A percentile compares a stretch with the other conserved stretches of the same genome.
Conservation (phyloP, 2,797 vertebrate species). For the Sebastes reedi region DNA sequence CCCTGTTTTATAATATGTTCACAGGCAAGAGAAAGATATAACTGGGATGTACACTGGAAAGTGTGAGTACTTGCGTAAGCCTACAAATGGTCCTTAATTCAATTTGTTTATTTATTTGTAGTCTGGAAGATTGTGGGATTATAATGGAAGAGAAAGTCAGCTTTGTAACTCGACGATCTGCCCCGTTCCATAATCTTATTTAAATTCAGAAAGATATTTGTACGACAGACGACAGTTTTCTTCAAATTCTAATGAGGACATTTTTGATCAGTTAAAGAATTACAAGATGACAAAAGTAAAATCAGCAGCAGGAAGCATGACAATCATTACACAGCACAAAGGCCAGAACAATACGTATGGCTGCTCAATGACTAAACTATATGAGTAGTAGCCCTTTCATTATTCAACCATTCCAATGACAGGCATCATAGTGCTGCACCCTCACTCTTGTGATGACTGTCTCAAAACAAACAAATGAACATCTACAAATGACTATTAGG, state of each 20-base stretch:
- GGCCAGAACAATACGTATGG: neutral
- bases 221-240: neutral
- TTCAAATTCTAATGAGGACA: neutral
- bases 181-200: neutral
- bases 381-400: neutral
- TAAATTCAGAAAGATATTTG: neutral
- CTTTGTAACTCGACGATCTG: neutral
- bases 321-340: neutral
- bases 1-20: neutral
- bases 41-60: neutral
- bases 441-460: neutral
- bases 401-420: neutral
- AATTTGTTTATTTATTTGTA: neutral
- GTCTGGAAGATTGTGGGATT: constrained; percentile 4
- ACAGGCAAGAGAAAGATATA: neutral
- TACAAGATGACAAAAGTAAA: neutral
- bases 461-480: neutral
- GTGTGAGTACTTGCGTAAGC: neutral
- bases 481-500: neutral
- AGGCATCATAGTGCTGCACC: neutral
- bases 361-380: neutral
- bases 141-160: neutral
- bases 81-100: neutral
- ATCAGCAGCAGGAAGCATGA: neutral
- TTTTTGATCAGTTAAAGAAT: neutral